Percentiles rank a stretch among this genome's conserved stretches.
These are phyloP conservation scores for Balearica regulorum DNA, from an alignment of 2,797 vertebrate genomes.

Conservation along the genomic window DNA sequence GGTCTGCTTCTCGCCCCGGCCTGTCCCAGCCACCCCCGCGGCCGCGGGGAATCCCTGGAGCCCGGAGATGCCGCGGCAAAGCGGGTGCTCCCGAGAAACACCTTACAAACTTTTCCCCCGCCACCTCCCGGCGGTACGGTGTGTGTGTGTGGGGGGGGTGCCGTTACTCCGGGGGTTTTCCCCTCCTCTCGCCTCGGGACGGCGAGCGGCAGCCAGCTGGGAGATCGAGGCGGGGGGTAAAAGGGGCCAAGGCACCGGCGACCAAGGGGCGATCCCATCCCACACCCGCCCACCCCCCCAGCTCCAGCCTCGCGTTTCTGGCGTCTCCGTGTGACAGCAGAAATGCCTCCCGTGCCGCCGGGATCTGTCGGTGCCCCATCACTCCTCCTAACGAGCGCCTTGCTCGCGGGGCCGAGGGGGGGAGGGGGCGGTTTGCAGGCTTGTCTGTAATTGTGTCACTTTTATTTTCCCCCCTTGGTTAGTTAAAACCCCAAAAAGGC, in stretches of 20 bases:
- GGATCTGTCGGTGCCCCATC: constrained; percentile 4
- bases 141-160: not conserved
- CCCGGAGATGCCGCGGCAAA: constrained; percentile 27
- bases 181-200: not conserved
- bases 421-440: not conserved
- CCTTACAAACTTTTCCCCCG: constrained; percentile 1
- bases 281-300: not conserved
- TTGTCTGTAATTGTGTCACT: constrained; percentile 56
- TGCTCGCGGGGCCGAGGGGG: not conserved
- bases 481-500: constrained; percentile 57
- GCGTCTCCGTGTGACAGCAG: constrained; percentile 45
- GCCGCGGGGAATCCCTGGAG: not conserved
- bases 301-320: constrained; percentile 14
- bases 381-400: not conserved
- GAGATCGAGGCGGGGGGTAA: not conserved
- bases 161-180: not conserved
- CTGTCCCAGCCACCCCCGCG: not conserved
- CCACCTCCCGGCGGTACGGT: not conserved
- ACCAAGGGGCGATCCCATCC: not conserved
- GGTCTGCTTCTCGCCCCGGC: not conserved
- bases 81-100: constrained; percentile 45
- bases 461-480: constrained; percentile 33
- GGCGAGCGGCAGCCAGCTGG: not conserved
- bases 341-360: not conserved
- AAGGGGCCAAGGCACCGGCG: constrained; percentile 22